Conservation (phyloP, 2,797 vertebrate species). For the Onychomys leucogaster region DNA sequence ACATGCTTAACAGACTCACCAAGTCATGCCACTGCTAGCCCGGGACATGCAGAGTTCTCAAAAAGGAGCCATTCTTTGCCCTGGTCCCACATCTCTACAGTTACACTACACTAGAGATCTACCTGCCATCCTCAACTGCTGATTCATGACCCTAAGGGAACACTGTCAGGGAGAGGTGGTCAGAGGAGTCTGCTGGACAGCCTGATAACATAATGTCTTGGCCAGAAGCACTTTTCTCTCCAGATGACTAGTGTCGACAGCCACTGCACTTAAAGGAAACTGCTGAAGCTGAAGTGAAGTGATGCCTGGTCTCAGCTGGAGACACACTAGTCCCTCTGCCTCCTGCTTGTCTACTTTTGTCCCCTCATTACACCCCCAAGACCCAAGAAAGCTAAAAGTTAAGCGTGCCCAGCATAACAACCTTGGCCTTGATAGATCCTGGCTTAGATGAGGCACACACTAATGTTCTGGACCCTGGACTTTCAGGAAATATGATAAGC, state of each 20-base stretch:
- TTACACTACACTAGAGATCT: neutral
- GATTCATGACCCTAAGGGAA: neutral
- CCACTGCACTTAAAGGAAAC: no score
- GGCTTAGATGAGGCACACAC: neutral
- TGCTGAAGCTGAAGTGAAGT: no score
- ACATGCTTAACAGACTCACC: no score
- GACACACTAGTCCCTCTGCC: neutral
- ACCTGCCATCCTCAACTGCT: neutral
- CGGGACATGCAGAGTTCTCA: neutral
- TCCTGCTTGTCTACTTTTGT: neutral
- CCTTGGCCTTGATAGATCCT: neutral
- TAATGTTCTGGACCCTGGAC: neutral
- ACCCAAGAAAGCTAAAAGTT: neutral
- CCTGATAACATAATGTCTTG: neutral
- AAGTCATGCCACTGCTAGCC: neutral
- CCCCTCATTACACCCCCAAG: no score
- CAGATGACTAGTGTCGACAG: neutral
- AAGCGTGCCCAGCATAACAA: neutral
- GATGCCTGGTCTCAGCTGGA: neutral
- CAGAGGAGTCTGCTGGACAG: neutral
- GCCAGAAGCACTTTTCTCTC: neutral
- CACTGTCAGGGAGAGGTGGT: no score
- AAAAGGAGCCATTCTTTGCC: neutral
- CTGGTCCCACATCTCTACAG: accelerated
- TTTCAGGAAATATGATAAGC: neutral